Conservation (phyloP, 2,797 vertebrate species). For the Zenarchopterus dispar region DNA sequence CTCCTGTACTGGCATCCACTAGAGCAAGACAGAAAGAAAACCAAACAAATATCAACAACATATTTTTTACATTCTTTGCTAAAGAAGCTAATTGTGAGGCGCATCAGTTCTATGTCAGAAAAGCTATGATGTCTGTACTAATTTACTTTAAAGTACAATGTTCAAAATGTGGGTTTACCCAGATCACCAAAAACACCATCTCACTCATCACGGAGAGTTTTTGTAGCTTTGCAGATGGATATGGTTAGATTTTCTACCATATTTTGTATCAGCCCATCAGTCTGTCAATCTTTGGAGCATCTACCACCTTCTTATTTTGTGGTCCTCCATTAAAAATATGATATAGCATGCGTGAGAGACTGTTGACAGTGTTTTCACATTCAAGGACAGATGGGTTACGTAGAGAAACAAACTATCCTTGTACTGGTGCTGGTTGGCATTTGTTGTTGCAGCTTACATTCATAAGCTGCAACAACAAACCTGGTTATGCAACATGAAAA, state of each 20-base stretch:
- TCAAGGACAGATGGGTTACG: neutral
- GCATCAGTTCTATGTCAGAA: neutral
- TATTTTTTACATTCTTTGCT: slow-evolving; percentile 8
- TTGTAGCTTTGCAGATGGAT: too few species aligned
- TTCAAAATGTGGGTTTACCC: neutral
- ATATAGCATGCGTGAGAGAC: too few species aligned
- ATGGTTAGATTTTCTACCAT: too few species aligned
- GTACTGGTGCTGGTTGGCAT: slow-evolving; percentile 24
- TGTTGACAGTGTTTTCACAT: neutral
- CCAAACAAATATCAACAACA: neutral
- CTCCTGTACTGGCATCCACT: too few species aligned
- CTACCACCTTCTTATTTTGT: too few species aligned
- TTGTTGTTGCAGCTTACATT: slow-evolving; percentile 47
- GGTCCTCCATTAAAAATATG: too few species aligned
- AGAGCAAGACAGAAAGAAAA: too few species aligned
- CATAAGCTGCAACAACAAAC: slow-evolving; percentile 36
- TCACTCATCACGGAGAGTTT: too few species aligned
- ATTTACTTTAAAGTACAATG: neutral
- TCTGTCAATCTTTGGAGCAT: too few species aligned
- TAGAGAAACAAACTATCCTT: slow-evolving; percentile 29
- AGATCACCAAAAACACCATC: neutral
- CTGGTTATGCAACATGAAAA: slow-evolving; percentile 64
- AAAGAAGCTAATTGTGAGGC: slow-evolving; percentile 6
- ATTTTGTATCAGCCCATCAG: too few species aligned
- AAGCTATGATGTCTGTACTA: neutral